Evolutionary conservation across 2,797 vertebrate species (phyloP).

Genomic region (Kryptopterus vitreolus): DNA sequence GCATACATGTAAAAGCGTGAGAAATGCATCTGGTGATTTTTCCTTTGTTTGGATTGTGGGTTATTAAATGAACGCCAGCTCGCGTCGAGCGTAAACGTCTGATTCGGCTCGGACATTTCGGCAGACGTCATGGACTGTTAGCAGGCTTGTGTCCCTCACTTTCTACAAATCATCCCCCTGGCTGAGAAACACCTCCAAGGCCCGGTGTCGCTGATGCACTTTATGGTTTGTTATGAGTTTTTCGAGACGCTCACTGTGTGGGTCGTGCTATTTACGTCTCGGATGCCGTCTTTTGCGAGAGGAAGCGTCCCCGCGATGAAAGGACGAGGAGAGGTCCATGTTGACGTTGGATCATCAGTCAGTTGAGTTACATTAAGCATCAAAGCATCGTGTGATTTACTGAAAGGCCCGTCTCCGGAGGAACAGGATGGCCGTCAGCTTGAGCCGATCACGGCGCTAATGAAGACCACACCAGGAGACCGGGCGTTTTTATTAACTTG

Average conservation of each 20-base stretch:
- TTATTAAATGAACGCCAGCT: not conserved
- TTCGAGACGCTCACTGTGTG: slow-evolving; percentile 33
- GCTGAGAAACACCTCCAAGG: slow-evolving; percentile 17
- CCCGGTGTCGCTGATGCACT: slow-evolving; percentile 39
- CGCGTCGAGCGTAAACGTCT: not conserved
- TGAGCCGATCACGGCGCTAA: not conserved
- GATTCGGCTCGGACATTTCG: not conserved
- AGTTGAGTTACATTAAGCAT: slow-evolving; percentile 39
- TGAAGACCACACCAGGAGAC: slow-evolving; percentile 21
- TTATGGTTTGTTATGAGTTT: slow-evolving; percentile 49
- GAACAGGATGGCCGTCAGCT: slow-evolving; percentile 25
- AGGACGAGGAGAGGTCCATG: slow-evolving; percentile 17
- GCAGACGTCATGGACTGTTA: not conserved
- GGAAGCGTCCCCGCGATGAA: slow-evolving; percentile 40
- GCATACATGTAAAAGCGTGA: not conserved
- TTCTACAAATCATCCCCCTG: slow-evolving; percentile 25
- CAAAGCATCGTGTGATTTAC: slow-evolving; percentile 41
- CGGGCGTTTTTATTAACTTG: slow-evolving; percentile 17
- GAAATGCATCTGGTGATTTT: not conserved
- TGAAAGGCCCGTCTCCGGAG: not conserved
- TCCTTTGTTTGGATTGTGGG: not conserved
- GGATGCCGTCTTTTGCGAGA: slow-evolving; percentile 35
- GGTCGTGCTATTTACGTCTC: slow-evolving; percentile 41
- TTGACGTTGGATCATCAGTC: slow-evolving; percentile 36
- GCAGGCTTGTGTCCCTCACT: not conserved